A percentile compares a stretch with the other conserved stretches of the same genome.
Conservation (phyloP, 2,113 vertebrate genomes). For the Haplochromis burtoni region DNA sequence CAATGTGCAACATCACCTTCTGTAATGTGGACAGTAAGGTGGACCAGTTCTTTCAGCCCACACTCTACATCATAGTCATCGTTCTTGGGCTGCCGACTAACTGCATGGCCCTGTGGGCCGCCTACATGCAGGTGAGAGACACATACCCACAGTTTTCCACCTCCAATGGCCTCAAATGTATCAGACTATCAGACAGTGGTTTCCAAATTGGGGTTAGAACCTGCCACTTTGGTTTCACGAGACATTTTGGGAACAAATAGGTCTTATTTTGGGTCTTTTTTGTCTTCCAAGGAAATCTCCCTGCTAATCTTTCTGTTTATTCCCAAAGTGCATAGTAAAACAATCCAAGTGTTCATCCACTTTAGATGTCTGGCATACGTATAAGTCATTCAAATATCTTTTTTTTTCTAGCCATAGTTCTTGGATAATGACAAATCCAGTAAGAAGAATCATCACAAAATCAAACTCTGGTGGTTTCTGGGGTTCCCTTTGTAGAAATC, state of each 20-base stretch:
- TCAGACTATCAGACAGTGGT: not conserved
- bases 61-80: constrained; percentile 85
- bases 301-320: not conserved
- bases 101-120: constrained; percentile 87
- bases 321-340: not conserved
- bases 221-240: not conserved
- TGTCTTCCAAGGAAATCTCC: not conserved
- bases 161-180: not conserved
- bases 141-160: not conserved
- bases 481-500: not conserved
- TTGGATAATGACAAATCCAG: not conserved
- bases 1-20: constrained; percentile 80
- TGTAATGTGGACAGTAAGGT: constrained; percentile 86
- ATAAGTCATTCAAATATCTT: not conserved
- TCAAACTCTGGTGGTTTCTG: not conserved
- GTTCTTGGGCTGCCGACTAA: constrained; percentile 84
- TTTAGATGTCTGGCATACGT: not conserved
- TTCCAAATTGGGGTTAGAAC: not conserved
- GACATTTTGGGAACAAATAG: not conserved
- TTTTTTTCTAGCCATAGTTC: not conserved
- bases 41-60: constrained; percentile 86
- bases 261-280: not conserved
- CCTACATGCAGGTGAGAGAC: constrained; percentile 77
- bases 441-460: not conserved
- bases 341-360: not conserved